Evolutionary conservation across 2,888 invertebrate species (phyloP).

Genomic region (Cerastis leucographa): DNA sequence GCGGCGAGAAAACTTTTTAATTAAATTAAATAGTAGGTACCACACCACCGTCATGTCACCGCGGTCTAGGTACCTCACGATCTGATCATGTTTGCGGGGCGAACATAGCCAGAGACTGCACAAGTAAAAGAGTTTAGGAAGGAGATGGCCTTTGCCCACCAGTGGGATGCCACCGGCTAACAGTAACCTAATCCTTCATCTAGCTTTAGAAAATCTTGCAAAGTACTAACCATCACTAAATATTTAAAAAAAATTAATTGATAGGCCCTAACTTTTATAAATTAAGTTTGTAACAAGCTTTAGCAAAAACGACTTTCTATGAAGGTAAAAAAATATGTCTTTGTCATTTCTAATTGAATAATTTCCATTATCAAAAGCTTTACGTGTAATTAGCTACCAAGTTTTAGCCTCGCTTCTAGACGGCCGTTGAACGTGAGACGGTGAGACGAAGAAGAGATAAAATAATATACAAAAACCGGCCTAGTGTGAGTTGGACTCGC

Average conservation of each 20-base stretch:
- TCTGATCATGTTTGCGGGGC: too few species aligned
- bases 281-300: slow-evolving; percentile 16
- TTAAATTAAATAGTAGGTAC: not conserved
- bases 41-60: too few species aligned
- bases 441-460: not conserved
- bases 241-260: not conserved
- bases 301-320: slow-evolving; percentile 3
- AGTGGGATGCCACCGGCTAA: too few species aligned
- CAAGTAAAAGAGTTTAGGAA: too few species aligned
- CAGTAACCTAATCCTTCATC: too few species aligned
- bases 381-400: slow-evolving; percentile 18
- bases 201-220: too few species aligned
- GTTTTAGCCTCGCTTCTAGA: slow-evolving; percentile 1
- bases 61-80: too few species aligned
- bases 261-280: not conserved
- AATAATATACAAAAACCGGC: too few species aligned
- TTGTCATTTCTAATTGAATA: slow-evolving; percentile 29
- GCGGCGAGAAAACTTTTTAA: not conserved
- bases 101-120: too few species aligned
- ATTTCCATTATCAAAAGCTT: slow-evolving; percentile 24
- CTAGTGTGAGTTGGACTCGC: too few species aligned
- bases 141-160: too few species aligned
- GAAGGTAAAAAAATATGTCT: not conserved
- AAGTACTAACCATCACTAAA: not conserved
- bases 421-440: not conserved